A percentile compares a stretch with the other conserved stretches of the same genome.
Evolutionary conservation across 2,113 vertebrate genomes (phyloP).

Genomic region (Pimephales promelas): DNA sequence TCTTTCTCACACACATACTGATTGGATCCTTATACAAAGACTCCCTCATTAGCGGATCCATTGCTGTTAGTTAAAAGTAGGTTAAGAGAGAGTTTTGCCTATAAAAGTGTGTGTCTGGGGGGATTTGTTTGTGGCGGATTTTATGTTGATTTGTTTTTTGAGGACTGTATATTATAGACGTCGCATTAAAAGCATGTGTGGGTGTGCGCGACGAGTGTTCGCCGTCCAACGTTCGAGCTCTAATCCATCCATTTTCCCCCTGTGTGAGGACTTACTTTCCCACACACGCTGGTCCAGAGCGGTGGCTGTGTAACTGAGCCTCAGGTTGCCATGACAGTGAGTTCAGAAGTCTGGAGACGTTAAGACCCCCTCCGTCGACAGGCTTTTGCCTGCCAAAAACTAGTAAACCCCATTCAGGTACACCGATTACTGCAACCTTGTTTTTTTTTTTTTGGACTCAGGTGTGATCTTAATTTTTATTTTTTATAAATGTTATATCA

Average conservation of each 20-base stretch:
- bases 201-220: neutral
- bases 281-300: conserved; percentile 28
- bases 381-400: neutral
- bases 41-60: neutral
- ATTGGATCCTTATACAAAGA: conserved; percentile 42
- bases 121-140: neutral
- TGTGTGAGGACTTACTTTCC: conserved; percentile 2
- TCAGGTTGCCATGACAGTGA: conserved; percentile 50
- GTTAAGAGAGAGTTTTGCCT: neutral
- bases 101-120: neutral
- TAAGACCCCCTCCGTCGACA: conserved; percentile 17
- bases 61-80: conserved; percentile 25
- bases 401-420: conserved; percentile 40
- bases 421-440: neutral
- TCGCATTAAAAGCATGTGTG: conserved; percentile 11
- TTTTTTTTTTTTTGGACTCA: too few relatives aligned
- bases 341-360: conserved; percentile 42
- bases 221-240: neutral
- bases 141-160: neutral
- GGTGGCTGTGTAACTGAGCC: conserved; percentile 30
- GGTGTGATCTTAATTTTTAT: too few relatives aligned
- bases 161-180: neutral
- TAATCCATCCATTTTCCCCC: conserved; percentile 22
- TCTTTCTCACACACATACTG: conserved; percentile 20
- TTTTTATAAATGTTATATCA: too few relatives aligned